Evolutionary conservation across 2,888 invertebrate species (phyloP), one percentile per base, ranked within the genome.

Genomic region (Epistrophella euchroma): DNA sequence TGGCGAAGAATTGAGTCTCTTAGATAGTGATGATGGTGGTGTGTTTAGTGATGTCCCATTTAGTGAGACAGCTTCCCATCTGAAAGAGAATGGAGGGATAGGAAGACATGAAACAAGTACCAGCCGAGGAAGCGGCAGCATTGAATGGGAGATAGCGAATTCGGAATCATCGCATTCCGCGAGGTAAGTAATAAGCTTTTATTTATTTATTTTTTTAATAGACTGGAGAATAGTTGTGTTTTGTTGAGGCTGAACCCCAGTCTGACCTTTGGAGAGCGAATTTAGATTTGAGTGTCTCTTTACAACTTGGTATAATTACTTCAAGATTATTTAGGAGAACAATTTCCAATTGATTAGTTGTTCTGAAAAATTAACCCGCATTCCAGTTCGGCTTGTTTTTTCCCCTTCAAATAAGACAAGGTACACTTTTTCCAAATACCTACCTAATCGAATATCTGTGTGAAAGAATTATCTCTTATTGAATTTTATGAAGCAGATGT

Each of bases 31-130:
- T 74, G 77, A 58, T 77, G 73, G 70, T 82, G 52, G 73, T 71
- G 86, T 78, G 64, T 82, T 78, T 58, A 82, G 86, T 82, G 81
- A 73, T 71, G 82, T 73, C 74, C 76, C 77, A 74, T 64, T 74
- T 60, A 73, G 71, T 70, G 68, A 60, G 43, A 68, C 73, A 76
- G 40, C 81, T 60, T 60, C 81, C 43, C 76, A 81, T 62, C n/a
- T 66, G 74, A 70, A 52, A 22, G 32, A 10, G 19, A 15, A 47
- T 35, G 66, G 71, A 58, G 13, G 4, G 19, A 13, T 28, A 37
- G 22, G 28, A 45, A 6, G 45, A 22, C 43, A 50, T 50, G 82
- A 74, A 70, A 73, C 40, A 6, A 66, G 56, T 17, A 64, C 47
- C 11, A 37, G 17, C 25, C 35, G 45, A 35, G 52, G 62, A 17